Conservation (phyloP, 2,113 vertebrate species). For the Dipodomys merriami region DNA sequence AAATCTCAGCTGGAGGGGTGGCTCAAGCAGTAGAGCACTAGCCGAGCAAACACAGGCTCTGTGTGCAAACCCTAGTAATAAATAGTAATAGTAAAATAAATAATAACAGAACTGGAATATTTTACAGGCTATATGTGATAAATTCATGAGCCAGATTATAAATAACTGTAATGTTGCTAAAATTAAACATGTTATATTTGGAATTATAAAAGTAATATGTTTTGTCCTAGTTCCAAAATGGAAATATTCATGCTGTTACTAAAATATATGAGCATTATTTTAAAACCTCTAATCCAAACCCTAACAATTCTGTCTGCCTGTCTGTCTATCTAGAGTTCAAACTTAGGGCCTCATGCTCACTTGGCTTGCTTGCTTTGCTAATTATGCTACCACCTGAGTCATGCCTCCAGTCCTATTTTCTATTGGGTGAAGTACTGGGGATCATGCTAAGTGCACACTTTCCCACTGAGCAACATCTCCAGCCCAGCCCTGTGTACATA, state of each 20-base stretch:
- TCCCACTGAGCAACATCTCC: background rate
- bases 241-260: background rate
- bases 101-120: background rate
- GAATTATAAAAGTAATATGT: background rate
- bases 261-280: constrained; percentile 21
- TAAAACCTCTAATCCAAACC: constrained; percentile 16
- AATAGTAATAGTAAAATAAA: background rate
- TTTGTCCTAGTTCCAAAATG: background rate
- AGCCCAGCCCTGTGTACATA: background rate
- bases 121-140: background rate
- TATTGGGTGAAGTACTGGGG: background rate
- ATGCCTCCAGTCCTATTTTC: background rate
- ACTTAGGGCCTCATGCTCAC: too few species aligned
- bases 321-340: background rate
- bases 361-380: too few species aligned
- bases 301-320: background rate
- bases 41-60: too few species aligned
- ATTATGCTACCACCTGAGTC: too few species aligned
- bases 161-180: background rate
- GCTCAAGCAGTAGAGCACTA: too few species aligned
- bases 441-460: background rate
- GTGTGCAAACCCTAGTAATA: too few species aligned
- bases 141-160: background rate
- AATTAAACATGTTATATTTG: background rate
- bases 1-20: too few species aligned